Conservation (phyloP, 2,888 invertebrate genomes). For the Zhuqinia jingwanae region DNA sequence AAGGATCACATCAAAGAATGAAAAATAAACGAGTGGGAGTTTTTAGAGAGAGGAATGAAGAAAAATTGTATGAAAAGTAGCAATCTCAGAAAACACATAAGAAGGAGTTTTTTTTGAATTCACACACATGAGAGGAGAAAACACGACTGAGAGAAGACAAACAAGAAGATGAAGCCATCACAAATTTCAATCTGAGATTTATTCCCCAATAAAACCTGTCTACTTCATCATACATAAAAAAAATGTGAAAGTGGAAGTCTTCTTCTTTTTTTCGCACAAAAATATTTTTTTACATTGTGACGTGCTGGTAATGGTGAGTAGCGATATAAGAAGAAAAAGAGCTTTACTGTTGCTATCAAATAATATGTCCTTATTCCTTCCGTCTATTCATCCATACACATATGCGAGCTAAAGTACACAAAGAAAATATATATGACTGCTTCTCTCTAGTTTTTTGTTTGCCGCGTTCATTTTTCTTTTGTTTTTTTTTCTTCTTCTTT, state of each 20-base stretch:
- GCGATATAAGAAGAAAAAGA: not conserved
- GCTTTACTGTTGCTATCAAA: constrained; percentile 41
- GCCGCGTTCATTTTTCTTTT: not conserved
- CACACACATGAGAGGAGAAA: not conserved
- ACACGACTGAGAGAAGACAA: constrained; percentile 29
- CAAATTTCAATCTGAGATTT: constrained; percentile 74
- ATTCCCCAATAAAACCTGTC: constrained; percentile 77
- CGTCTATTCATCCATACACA: too few relatives aligned
- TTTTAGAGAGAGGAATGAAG: constrained; percentile 1
- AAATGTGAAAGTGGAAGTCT: too few relatives aligned
- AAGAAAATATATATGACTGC: not conserved
- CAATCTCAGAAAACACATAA: too few relatives aligned
- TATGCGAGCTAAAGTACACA: not conserved
- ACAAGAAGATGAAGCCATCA: constrained; percentile 58
- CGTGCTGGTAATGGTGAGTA: not conserved
- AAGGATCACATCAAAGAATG: not conserved
- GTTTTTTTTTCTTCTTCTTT: not conserved
- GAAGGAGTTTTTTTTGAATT: too few relatives aligned
- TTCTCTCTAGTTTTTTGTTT: not conserved
- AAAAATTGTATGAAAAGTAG: not conserved
- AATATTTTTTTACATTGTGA: not conserved
- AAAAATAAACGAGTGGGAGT: not conserved
- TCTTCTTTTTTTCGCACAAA: constrained; percentile 10
- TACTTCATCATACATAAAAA: constrained; percentile 74
- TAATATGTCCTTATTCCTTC: not conserved